These are phyloP conservation scores for Girardinus metallicus DNA, from an alignment of 2,797 vertebrate genomes.

Conservation along the genomic window DNA sequence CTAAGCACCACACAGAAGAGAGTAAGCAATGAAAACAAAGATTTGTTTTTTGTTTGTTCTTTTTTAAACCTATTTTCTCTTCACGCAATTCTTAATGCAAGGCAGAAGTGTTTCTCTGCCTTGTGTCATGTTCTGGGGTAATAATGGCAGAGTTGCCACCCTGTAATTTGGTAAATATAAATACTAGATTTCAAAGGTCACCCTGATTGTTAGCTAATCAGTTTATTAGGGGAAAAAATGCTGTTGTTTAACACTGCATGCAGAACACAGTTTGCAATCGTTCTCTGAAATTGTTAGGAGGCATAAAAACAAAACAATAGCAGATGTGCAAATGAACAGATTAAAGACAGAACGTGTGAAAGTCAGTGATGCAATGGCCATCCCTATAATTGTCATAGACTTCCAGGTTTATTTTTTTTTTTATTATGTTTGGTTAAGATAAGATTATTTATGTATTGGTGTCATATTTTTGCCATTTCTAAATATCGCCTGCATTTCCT, in stretches of 20 bases:
- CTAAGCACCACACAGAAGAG: background rate
- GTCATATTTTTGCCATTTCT: background rate
- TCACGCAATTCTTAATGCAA: background rate
- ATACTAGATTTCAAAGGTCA: constrained; percentile 23
- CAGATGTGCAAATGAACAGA: background rate
- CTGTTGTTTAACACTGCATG: constrained; percentile 1
- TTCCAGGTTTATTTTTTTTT: background rate
- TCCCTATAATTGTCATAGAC: background rate
- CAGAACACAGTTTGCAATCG: background rate
- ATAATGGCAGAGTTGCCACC: constrained; percentile 20
- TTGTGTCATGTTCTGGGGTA: background rate
- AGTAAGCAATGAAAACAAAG: background rate
- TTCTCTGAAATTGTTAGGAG: background rate
- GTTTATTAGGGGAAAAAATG: background rate
- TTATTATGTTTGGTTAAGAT: background rate
- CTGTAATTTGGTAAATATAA: constrained; percentile 33
- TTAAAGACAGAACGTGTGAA: background rate
- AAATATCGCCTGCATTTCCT: background rate
- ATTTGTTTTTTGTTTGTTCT: background rate
- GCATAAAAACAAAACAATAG: background rate
- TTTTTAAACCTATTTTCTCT: background rate
- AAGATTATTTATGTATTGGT: background rate
- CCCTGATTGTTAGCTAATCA: background rate
- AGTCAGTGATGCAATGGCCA: background rate
- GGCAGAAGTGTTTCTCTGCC: background rate